Evolutionary conservation across 2,888 invertebrate species (phyloP).

Genomic region (Andricus curvator): DNA sequence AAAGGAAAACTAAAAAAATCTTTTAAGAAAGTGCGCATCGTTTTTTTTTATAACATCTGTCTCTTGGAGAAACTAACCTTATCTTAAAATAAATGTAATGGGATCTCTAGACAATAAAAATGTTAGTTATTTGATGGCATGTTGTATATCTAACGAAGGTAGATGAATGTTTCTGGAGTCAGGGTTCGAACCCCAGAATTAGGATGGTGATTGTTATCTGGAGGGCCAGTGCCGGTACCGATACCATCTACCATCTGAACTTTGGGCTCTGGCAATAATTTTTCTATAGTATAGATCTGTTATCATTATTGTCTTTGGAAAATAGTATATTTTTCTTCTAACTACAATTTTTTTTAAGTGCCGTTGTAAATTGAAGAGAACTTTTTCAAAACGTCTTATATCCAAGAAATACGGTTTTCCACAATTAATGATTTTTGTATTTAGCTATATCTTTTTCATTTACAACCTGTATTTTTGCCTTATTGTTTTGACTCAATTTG

Average conservation of each 20-base stretch:
- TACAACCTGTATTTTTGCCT: too few species aligned
- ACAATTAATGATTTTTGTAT: too few species aligned
- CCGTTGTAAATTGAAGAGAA: too few species aligned
- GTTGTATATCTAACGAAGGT: slow-evolving; percentile 15
- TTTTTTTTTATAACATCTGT: not conserved
- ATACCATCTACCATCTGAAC: slow-evolving; percentile 1
- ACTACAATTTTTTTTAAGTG: not conserved
- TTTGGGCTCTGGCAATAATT: not conserved
- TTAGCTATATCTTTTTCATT: too few species aligned
- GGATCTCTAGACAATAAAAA: slow-evolving; percentile 18
- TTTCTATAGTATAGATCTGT: slow-evolving; percentile 1
- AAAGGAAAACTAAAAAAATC: not conserved
- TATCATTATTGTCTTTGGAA: not conserved
- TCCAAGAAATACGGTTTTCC: too few species aligned
- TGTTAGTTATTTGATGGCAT: slow-evolving; percentile 29
- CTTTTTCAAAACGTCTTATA: too few species aligned
- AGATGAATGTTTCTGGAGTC: slow-evolving; percentile 32
- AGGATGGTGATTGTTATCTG: slow-evolving; percentile 27
- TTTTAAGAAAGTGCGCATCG: not conserved
- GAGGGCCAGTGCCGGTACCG: slow-evolving; percentile 9
- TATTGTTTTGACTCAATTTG: too few species aligned
- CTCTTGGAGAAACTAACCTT: not conserved
- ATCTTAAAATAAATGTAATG: not conserved
- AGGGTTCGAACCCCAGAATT: slow-evolving; percentile 6
- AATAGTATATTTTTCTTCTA: not conserved